Evolutionary conservation across 2,888 invertebrate species (phyloP), one percentile per base, ranked within the genome.

Genomic region (Diaprepes abbreviatus): DNA sequence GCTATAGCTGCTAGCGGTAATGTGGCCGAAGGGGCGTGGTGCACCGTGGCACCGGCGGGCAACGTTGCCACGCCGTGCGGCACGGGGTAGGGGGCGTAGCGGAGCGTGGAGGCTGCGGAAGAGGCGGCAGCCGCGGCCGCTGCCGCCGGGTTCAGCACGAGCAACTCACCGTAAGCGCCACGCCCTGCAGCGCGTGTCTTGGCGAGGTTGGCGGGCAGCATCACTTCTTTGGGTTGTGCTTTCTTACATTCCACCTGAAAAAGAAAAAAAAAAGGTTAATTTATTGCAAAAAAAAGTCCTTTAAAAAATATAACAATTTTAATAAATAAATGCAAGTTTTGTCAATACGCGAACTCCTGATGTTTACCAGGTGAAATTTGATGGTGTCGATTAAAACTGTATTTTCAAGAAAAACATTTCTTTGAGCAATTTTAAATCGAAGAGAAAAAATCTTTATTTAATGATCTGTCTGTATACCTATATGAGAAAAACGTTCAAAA

Each of bases 221-320:
- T 99, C 82, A 99, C 98, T 90, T 99, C 99, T 89, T 99, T 99
- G 76, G 99, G 99, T 88, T 99, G 99, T 83, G 99, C 99, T 88
- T 98, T 98, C 92, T 98, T 98, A 90, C 98, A 98, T 89, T 98
- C 98, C 88, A 98, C 98, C 98, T 98, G 89, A 40, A 87, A 86
- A 78, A 76, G 73, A 71, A 70, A 40, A 33, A 28, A 19, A n/a
- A n/a, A n/a, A n/a, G n/a, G n/a, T n/a, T n/a, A n/a, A n/a, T n/a
- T n/a, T n/a, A n/a, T n/a, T n/a, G n/a, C n/a, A n/a, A n/a, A n/a
- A n/a, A n/a, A n/a, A n/a, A n/a, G n/a, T n/a, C n/a, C n/a, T n/a
- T n/a, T n/a, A n/a, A n/a, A n/a, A n/a, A n/a, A n/a, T n/a, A n/a
- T n/a, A n/a, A n/a, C n/a, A n/a, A n/a, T n/a, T n/a, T n/a, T n/a